Base-by-base conservation (phyloP, 1,140 invertebrate species). In the Saccostrea echinata region DNA sequence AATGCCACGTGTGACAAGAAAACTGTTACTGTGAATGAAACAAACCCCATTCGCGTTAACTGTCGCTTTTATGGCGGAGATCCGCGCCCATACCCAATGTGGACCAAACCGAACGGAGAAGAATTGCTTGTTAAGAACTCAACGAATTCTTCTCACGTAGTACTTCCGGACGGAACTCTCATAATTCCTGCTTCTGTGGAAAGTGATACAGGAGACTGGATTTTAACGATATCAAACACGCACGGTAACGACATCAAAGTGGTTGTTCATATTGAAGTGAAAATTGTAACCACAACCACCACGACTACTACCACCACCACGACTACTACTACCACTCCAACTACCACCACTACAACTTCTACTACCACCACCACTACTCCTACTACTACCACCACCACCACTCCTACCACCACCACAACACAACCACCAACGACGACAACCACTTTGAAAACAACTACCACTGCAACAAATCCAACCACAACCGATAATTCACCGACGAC, bases 11-110 rank as follows among this genome's bases (percentile, higher is more conserved):
- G 81, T 35, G 35, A 52, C 0, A 52, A 51, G 51, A 52, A 24
- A 30, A 30, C 21, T 6, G n/a, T 83, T 24, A 52, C 27, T 9
- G 81, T 83, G 43, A 51, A 52, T 11, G 81, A 52, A 52, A 24
- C 81, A 16, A 35, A 83, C 8, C 51, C 81, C 9, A 52, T 83
- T 21, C 35, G 51, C 24, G 24, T 83, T 0, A 83, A 83, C 81
- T 83, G 81, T 83, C 35, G 35, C 18, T 51, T 83, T 21, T n/a
- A 51, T n/a, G 81, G 81, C 12, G 81, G 81, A 53, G 81, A 83
- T 53, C 81, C 81, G 30, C 81, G 51, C 8, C 35, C 81, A 4
- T 83, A 53, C 21, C 35, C 51, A 12, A 13, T 83, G n/a, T 83
- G 81, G 81, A 24, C n/a, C 51, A 83, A 8, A 52, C 81, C 81